A percentile compares a stretch with the other conserved stretches of the same genome.
phyloP scores from a whole-genome alignment of 2,113 vertebrate genomes.

The Athene noctua region DNA sequence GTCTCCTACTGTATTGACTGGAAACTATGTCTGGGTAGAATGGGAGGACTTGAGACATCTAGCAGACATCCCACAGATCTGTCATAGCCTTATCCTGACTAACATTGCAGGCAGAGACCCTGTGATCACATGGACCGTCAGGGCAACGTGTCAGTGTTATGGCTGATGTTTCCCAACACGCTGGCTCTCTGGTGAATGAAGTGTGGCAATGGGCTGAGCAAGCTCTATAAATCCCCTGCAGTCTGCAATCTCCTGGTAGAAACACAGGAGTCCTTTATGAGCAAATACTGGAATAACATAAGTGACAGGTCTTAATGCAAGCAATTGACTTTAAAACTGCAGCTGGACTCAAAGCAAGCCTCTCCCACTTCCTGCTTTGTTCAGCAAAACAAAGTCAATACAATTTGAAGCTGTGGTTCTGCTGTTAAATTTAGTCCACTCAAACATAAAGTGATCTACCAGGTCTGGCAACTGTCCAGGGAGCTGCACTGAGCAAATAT shows the following conservation, averaged over 20 bases:
- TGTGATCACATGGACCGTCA: background rate
- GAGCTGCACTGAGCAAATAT: background rate
- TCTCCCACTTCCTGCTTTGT: background rate
- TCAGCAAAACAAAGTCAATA: background rate
- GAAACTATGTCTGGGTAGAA: background rate
- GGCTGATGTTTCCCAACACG: background rate
- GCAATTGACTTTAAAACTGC: background rate
- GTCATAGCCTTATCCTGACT: background rate
- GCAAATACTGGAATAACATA: background rate
- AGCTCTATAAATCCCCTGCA: background rate
- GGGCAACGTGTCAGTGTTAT: too few relatives aligned
- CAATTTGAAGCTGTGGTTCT: background rate
- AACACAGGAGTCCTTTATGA: background rate
- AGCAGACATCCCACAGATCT: background rate
- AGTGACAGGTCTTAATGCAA: background rate
- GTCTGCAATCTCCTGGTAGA: rapidly evolving
- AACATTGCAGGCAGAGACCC: background rate
- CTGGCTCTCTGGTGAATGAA: background rate
- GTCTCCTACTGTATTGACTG: background rate
- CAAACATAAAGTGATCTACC: background rate
- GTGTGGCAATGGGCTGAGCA: background rate
- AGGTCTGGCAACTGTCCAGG: background rate
- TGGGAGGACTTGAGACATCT: background rate
- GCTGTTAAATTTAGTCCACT: background rate
- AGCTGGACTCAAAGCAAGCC: background rate